Conservation (phyloP, 2,113 vertebrate genomes). For the Melierax canorus region DNA sequence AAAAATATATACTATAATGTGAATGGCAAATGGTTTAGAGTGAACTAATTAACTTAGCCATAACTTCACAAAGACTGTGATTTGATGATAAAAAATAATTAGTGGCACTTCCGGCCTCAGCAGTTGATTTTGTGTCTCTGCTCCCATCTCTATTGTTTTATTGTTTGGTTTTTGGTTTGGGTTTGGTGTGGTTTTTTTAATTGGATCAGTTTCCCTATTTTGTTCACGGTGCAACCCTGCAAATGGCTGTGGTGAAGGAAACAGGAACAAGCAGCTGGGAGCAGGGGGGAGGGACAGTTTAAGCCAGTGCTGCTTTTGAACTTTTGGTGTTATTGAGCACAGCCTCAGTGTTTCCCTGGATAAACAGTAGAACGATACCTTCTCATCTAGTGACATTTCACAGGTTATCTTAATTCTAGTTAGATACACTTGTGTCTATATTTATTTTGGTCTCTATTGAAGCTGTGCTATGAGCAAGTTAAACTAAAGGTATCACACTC, state of each 20-base stretch:
- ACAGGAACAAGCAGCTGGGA: neutral
- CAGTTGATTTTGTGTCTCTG: neutral
- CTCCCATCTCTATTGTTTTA: neutral
- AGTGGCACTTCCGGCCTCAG: neutral
- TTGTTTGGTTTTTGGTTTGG: neutral
- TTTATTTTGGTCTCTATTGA: constrained; percentile 3
- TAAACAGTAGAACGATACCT: neutral
- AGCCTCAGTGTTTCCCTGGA: neutral
- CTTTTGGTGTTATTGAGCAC: neutral
- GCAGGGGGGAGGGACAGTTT: neutral
- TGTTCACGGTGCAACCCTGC: neutral
- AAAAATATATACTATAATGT: neutral
- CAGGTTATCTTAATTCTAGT: neutral
- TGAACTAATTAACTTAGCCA: neutral
- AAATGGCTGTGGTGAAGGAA: neutral
- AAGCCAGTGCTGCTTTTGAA: neutral
- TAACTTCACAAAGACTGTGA: neutral
- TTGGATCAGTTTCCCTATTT: neutral
- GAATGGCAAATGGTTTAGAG: neutral
- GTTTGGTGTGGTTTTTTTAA: neutral
- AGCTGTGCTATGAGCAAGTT: neutral
- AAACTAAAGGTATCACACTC: neutral
- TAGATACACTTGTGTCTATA: neutral
- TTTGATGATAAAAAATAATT: neutral
- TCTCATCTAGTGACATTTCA: neutral